Conservation (phyloP, 2,113 vertebrate genomes). For the Alosa alosa region DNA sequence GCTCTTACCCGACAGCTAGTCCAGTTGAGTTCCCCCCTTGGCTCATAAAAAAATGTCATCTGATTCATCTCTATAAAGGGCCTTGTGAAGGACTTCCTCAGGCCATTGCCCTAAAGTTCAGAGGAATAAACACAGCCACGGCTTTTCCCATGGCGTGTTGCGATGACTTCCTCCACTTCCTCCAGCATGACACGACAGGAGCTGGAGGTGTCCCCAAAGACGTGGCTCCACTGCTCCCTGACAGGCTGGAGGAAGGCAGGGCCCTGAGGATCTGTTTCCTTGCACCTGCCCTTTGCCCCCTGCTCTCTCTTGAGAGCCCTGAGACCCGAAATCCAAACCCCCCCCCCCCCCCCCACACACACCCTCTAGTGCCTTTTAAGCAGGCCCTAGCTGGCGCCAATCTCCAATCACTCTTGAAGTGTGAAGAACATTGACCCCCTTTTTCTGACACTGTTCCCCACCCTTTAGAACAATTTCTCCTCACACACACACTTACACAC, state of each 20-base stretch:
- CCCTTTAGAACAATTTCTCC: background rate
- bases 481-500: background rate
- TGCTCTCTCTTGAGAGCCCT: background rate
- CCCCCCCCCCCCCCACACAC: background rate
- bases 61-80: background rate
- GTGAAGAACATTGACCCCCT: slow-evolving; percentile 35
- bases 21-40: background rate
- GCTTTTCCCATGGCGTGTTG: background rate
- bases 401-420: slow-evolving; percentile 29
- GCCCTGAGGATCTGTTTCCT: background rate
- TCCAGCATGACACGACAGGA: background rate
- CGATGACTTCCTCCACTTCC: background rate
- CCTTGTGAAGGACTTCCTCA: background rate
- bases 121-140: background rate
- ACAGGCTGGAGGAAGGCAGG: background rate
- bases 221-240: background rate
- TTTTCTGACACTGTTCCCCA: background rate
- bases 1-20: background rate
- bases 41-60: background rate
- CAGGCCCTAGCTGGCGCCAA: slow-evolving; percentile 7
- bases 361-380: slow-evolving; percentile 24
- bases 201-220: background rate
- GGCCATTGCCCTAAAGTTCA: background rate
- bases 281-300: background rate
- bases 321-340: slow-evolving; percentile 19